Evolutionary conservation across 2,888 invertebrate species (phyloP).

Genomic region (Gryllus longicercus): DNA sequence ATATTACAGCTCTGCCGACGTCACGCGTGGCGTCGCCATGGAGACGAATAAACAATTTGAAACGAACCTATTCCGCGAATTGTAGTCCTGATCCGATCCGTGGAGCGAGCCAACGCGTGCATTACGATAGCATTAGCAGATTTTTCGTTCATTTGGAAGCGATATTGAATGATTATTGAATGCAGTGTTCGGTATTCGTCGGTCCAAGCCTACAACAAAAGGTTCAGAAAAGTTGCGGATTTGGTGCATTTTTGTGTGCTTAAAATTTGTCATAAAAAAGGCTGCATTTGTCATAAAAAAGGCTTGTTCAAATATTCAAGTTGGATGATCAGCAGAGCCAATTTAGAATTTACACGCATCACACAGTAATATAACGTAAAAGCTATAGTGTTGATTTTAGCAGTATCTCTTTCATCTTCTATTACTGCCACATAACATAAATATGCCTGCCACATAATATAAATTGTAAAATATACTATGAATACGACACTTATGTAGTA

Average conservation of each 20-base stretch:
- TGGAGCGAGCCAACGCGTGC: neutral
- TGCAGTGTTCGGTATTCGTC: neutral
- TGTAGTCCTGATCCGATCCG: neutral
- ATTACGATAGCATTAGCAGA: neutral
- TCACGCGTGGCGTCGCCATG: neutral
- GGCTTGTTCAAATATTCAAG: too few species aligned
- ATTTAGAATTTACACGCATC: too few species aligned
- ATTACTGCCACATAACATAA: too few species aligned
- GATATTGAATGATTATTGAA: neutral
- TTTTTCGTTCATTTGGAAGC: neutral
- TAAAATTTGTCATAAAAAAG: too few species aligned
- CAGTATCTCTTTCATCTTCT: too few species aligned
- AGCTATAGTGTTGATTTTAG: too few species aligned
- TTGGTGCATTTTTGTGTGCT: neutral
- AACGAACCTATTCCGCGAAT: neutral
- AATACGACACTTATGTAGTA: too few species aligned
- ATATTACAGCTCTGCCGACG: neutral
- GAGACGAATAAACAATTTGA: conserved; percentile 6
- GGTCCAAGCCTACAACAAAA: neutral
- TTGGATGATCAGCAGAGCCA: too few species aligned
- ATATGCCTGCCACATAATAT: too few species aligned
- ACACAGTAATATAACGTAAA: too few species aligned
- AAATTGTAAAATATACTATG: too few species aligned
- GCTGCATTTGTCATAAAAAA: too few species aligned
- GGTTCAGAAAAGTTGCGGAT: neutral